Conservation (phyloP, 53 echinoderm and acorn worm genomes). For the Henricia sp. region DNA sequence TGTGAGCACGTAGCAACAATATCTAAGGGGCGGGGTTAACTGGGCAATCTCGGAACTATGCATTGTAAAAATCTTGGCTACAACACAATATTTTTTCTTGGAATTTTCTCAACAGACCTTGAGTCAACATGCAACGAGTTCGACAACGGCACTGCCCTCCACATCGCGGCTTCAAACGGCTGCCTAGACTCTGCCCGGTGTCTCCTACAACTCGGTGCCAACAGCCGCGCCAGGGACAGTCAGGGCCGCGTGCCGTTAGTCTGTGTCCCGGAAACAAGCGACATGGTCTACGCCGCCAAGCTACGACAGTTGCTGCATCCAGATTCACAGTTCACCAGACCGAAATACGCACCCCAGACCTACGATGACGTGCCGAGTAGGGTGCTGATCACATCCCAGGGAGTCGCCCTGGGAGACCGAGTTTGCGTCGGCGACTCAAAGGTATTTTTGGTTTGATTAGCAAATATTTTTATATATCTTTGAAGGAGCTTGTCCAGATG, state of each 20-base stretch:
- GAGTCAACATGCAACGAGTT: conserved; percentile 62
- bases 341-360: conserved; percentile 47
- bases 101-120: too few relatives aligned
- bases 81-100: too few relatives aligned
- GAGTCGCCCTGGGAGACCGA: conserved; percentile 56
- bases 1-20: too few relatives aligned
- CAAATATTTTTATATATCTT: too few relatives aligned
- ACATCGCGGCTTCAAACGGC: conserved; percentile 61
- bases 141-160: conserved; percentile 62
- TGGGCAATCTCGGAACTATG: too few relatives aligned
- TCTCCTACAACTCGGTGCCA: conserved; percentile 60
- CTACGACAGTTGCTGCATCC: conserved; percentile 53
- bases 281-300: conserved; percentile 31
- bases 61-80: too few relatives aligned
- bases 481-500: too few relatives aligned
- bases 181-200: conserved; percentile 64
- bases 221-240: conserved; percentile 43
- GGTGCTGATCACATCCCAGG: conserved; percentile 60
- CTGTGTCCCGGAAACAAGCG: conserved; percentile 58
- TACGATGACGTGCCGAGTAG: conserved; percentile 64
- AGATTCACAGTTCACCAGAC: conserved; percentile 49
- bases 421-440: conserved; percentile 63
- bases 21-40: too few relatives aligned
- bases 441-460: too few relatives aligned
- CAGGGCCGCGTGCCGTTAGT: conserved; percentile 42